Evolutionary conservation across 2,113 vertebrate species (phyloP).

Genomic region (Sciurus niger): DNA sequence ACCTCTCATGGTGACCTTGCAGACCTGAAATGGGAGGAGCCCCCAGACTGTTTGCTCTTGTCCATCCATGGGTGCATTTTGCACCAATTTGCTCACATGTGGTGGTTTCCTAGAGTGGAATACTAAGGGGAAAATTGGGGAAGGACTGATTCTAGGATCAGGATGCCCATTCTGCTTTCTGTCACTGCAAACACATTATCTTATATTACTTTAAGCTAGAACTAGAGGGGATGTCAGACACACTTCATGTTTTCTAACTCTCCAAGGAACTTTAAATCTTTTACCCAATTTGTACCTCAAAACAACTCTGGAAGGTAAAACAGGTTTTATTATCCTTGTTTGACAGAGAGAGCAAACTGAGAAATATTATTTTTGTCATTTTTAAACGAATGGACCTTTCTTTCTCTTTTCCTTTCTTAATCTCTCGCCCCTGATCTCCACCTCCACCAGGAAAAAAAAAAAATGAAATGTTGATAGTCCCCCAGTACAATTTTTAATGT

Average conservation of each 20-base stretch:
- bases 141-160: neutral
- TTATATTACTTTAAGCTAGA: neutral
- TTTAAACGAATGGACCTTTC: conserved; percentile 52
- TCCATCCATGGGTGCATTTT: too few species aligned
- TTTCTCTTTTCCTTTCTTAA: conserved; percentile 39
- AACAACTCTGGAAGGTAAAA: conserved; percentile 58
- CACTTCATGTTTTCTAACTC: neutral
- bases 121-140: neutral
- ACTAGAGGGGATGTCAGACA: neutral
- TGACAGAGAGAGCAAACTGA: conserved; percentile 15
- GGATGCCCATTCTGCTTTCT: neutral
- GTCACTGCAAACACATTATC: neutral
- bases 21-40: neutral
- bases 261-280: conserved; percentile 39
- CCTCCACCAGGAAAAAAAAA: neutral
- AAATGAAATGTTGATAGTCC: neutral
- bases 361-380: conserved; percentile 42
- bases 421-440: conserved; percentile 36
- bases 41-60: rapidly evolving
- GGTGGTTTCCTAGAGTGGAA: neutral
- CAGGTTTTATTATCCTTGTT: conserved; percentile 19
- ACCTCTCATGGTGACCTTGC: neutral
- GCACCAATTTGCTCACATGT: neutral
- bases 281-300: conserved; percentile 52
- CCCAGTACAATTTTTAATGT: neutral